Conservation (phyloP, 2,888 invertebrate species). For the Pammene aurita region DNA sequence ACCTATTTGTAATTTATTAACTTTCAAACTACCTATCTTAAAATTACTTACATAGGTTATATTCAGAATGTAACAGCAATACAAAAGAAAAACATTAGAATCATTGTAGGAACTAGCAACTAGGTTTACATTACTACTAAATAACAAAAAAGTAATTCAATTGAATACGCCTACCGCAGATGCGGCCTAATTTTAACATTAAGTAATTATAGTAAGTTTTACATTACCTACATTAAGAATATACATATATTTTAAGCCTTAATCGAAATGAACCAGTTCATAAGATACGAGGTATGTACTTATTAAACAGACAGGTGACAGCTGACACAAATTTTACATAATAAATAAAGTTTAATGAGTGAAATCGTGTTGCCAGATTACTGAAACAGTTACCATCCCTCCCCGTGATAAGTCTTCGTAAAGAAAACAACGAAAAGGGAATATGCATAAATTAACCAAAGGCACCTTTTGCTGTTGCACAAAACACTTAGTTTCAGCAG, state of each 20-base stretch:
- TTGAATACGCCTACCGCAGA: no score
- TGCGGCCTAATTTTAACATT: no score
- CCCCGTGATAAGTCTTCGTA: slow-evolving; percentile 56
- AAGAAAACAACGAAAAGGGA: slow-evolving; percentile 76
- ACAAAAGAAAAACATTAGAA: no score
- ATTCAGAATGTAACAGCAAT: no score
- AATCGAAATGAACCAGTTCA: slow-evolving; percentile 18
- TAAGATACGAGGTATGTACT: neutral
- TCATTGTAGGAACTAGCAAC: no score
- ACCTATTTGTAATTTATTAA: no score
- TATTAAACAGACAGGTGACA: slow-evolving; percentile 36
- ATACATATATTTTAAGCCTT: neutral
- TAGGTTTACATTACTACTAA: no score
- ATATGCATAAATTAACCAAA: slow-evolving; percentile 75
- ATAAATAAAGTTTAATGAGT: slow-evolving; percentile 40
- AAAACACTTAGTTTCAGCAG: neutral
- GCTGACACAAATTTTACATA: slow-evolving; percentile 37
- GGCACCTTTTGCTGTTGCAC: slow-evolving; percentile 28
- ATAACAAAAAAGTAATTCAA: no score
- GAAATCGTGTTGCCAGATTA: slow-evolving; percentile 36
- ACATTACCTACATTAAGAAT: neutral
- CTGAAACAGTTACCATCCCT: slow-evolving; percentile 45
- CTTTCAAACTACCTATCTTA: no score
- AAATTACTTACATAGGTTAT: no score
- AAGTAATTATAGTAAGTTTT: neutral